Base-by-base conservation (phyloP, 1,140 invertebrate genomes). In the Palaemon carinicauda region DNA sequence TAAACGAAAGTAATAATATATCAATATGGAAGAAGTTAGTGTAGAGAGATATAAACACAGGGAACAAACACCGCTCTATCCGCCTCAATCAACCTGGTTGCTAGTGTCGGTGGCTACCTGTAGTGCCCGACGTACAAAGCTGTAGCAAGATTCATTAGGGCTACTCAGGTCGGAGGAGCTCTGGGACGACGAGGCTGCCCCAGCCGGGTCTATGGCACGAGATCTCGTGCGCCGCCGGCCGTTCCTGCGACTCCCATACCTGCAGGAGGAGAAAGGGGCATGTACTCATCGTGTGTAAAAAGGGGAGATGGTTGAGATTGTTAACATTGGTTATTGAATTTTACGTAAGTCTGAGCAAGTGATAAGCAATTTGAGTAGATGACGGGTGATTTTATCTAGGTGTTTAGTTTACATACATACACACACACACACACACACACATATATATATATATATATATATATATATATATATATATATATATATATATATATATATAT, bases 101-200 rank as follows among this genome's bases (percentile, higher is more conserved):
- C 83, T 86, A 86, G 60, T 86, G 83, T 60, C 60, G 71, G 82
- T 77, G 41, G 88, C 90, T 92, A 94, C 94, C 92, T 97, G 96
- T 53, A 98, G 93, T 9, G 97, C 97, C 89, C 96, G 93, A 71
- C 96, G 93, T 5, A 98, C 96, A 90, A 98, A 98, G 90, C 96
- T 97, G 92, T 98, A 98, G 91, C 97, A 98, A 9, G 96, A 97
- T 92, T 98, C 97, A 90, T 97, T 97, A 5, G 97, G 96, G 89
- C 88, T 89, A 83, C 83, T 89, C 17, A 87, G 83, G 65, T 89
- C 88, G 0, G 88, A 89, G 24, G 88, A 88, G 51, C 88, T 88
- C 65, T 86, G 82, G 0, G 88, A 88, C 15, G 88, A 88, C 12
- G 88, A 88, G 3, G 84, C 71, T 29, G 82, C 82, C 21, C 87